A percentile compares a stretch with the other conserved stretches of the same genome.
These are phyloP conservation scores for Pandemis corylana DNA, from an alignment of 2,888 invertebrate genomes.

Conservation along the genomic window DNA sequence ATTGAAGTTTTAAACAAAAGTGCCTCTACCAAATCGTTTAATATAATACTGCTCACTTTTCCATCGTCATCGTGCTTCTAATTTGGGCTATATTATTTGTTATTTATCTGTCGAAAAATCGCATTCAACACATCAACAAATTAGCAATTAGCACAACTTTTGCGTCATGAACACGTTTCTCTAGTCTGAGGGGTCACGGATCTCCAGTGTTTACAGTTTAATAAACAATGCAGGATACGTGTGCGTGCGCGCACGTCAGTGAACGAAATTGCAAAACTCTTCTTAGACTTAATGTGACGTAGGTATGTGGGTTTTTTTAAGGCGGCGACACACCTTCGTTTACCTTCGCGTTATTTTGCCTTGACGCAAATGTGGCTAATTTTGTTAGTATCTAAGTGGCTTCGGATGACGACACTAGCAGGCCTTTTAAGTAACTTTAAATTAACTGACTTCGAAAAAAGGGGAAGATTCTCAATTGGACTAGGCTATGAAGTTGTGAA, in stretches of 20 bases:
- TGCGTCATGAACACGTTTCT: conserved; percentile 20
- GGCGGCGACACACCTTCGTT: conserved; percentile 28
- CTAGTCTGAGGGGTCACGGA: conserved; percentile 31
- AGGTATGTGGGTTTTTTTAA: conserved; percentile 25
- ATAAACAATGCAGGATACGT: conserved; percentile 27
- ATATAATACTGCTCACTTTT: too few relatives aligned
- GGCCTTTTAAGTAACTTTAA: too few relatives aligned
- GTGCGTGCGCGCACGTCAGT: conserved; percentile 1
- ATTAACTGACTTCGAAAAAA: too few relatives aligned
- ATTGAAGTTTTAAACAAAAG: too few relatives aligned
- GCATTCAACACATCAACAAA: not conserved
- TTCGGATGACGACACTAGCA: too few relatives aligned
- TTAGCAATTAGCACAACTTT: not conserved
- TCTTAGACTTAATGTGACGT: conserved; percentile 29
- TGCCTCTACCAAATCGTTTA: too few relatives aligned
- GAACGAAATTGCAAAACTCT: conserved; percentile 26
- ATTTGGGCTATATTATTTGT: not conserved
- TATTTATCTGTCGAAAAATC: not conserved
- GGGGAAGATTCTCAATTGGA: too few relatives aligned
- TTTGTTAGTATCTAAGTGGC: not conserved
- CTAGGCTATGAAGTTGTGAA: too few relatives aligned
- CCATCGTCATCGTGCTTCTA: too few relatives aligned
- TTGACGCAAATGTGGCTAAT: conserved; percentile 11
- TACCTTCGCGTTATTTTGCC: conserved; percentile 16
- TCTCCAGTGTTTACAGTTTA: conserved; percentile 32